These are phyloP conservation scores for Drosophila cognata DNA, from an alignment of 2,888 invertebrate species.

Conservation along the genomic window DNA sequence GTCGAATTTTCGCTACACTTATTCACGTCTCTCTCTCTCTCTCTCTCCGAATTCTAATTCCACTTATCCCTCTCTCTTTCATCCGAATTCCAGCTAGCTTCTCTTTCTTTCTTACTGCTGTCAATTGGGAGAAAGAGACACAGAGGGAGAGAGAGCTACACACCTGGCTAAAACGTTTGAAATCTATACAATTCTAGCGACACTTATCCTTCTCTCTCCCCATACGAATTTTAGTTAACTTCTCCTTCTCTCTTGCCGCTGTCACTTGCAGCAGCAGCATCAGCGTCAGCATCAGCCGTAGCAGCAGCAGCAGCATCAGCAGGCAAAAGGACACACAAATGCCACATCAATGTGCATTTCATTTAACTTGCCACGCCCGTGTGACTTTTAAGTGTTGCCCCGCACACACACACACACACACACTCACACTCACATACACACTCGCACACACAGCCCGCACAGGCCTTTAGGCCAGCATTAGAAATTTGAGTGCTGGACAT, in stretches of 20 bases:
- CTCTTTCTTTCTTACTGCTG: neutral
- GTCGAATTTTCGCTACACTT: neutral
- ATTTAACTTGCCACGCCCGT: slow-evolving; percentile 81
- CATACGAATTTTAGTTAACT: neutral
- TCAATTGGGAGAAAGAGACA: neutral
- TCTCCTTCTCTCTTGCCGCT: slow-evolving; percentile 14
- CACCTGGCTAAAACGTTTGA: neutral
- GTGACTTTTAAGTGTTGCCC: slow-evolving; percentile 78
- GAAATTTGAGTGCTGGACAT: slow-evolving; percentile 80
- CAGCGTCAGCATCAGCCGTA: slow-evolving; percentile 26
- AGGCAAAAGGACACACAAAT: slow-evolving; percentile 59
- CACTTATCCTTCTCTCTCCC: neutral
- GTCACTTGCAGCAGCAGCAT: slow-evolving; percentile 47
- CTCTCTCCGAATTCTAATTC: neutral
- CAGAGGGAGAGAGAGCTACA: neutral
- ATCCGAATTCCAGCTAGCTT: neutral
- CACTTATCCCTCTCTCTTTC: no score
- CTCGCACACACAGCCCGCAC: slow-evolving; percentile 17
- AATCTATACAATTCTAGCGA: neutral
- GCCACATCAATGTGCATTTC: slow-evolving; percentile 80
- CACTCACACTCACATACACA: slow-evolving; percentile 15
- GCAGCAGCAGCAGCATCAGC: slow-evolving; percentile 30
- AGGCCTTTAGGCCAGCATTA: slow-evolving; percentile 52
- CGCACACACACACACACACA: slow-evolving; percentile 26
- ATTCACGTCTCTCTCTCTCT: neutral